Conservation (phyloP, 2,797 vertebrate genomes). For the Eulemur albifrons region DNA sequence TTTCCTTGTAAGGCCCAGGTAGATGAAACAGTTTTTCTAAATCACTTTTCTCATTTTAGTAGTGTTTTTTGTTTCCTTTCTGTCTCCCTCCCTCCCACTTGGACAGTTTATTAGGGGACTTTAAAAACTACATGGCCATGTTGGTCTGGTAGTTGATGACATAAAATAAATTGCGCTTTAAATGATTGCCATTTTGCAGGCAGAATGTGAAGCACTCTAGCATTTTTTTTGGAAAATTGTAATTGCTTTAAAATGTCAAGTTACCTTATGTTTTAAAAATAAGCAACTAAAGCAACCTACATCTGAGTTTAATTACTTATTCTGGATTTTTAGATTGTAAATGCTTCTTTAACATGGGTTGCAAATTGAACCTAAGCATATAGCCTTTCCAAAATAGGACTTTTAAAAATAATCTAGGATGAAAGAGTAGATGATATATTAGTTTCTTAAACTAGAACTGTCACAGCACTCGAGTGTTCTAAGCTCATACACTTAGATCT, state of each 20-base stretch:
- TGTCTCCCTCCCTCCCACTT: background rate
- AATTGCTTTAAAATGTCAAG: constrained; percentile 68
- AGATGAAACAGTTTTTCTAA: constrained; percentile 26
- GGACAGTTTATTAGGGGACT: background rate
- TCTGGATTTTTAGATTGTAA: constrained; percentile 45
- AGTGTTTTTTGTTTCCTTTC: background rate
- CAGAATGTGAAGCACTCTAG: constrained; percentile 18
- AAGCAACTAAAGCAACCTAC: constrained; percentile 48
- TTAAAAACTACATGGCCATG: background rate
- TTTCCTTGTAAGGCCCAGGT: background rate
- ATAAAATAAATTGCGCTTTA: constrained; percentile 7
- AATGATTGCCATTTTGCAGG: constrained; percentile 34
- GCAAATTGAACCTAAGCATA: constrained; percentile 23
- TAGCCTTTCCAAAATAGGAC: background rate
- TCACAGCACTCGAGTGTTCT: background rate
- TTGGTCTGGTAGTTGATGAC: constrained; percentile 5
- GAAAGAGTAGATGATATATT: background rate
- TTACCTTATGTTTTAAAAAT: constrained; percentile 58
- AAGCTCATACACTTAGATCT: background rate
- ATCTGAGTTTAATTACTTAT: constrained; percentile 35
- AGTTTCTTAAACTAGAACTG: background rate
- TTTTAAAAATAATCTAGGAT: background rate
- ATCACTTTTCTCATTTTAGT: constrained; percentile 24
- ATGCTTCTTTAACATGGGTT: constrained; percentile 27
- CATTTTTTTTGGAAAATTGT: constrained; percentile 53